Evolutionary conservation across 2,113 vertebrate species (phyloP).

Genomic region (Gymnogyps californianus): DNA sequence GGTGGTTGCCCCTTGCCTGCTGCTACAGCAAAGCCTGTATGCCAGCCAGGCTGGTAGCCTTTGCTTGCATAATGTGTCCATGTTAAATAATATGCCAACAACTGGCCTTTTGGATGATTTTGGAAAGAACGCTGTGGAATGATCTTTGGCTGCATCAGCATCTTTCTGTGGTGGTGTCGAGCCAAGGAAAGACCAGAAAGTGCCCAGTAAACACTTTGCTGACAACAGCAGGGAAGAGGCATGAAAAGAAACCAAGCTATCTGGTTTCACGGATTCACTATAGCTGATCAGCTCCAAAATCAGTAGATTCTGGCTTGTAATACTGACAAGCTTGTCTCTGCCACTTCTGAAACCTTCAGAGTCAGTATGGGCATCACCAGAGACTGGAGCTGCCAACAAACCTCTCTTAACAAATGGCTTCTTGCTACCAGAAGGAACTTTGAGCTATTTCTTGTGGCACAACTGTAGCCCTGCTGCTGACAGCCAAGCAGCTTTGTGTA

Average conservation of each 20-base stretch:
- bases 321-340: not conserved
- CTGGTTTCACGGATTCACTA: not conserved
- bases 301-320: not conserved
- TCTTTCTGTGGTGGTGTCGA: not conserved
- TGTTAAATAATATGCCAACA: not conserved
- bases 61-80: not conserved
- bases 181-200: slow-evolving; percentile 40
- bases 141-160: slow-evolving; percentile 44
- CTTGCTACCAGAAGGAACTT: not conserved
- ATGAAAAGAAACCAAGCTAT: not conserved
- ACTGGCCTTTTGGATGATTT: not conserved
- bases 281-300: not conserved
- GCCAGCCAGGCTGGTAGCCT: not conserved
- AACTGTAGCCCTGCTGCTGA: not conserved
- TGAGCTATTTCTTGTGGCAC: not conserved
- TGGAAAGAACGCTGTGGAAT: slow-evolving; percentile 24
- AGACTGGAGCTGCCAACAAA: not conserved
- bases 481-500: not conserved
- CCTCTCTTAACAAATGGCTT: not conserved
- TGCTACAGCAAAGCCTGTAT: not conserved
- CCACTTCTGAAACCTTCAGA: not conserved
- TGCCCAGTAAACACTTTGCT: slow-evolving; percentile 41
- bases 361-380: not conserved
- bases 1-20: not conserved
- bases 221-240: slow-evolving; percentile 8